Percentiles rank a stretch among this genome's conserved stretches.
Conservation (phyloP, 1,140 invertebrate species). For the Dendrolimus kikuchii region DNA sequence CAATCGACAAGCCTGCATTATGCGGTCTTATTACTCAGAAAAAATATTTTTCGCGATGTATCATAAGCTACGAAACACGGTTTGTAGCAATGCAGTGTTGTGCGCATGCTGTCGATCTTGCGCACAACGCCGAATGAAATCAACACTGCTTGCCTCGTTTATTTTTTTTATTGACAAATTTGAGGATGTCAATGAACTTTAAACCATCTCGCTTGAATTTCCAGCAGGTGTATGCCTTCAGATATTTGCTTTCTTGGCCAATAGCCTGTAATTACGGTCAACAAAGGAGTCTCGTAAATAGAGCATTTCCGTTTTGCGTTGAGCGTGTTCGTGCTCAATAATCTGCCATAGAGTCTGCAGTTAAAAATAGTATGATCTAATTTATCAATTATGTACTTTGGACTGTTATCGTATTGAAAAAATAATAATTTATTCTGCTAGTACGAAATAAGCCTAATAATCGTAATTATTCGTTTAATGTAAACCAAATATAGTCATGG, state of each 20-base stretch:
- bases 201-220: background rate
- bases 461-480: no score
- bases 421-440: no score
- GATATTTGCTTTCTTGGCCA: background rate
- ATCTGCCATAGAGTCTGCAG: no score
- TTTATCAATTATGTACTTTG: no score
- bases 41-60: conserved; percentile 36
- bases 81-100: conserved; percentile 67
- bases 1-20: conserved; percentile 29
- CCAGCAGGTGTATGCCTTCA: background rate
- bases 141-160: conserved; percentile 37
- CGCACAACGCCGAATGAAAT: conserved; percentile 41
- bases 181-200: conserved; percentile 49
- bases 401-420: no score
- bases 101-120: conserved; percentile 58
- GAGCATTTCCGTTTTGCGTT: no score
- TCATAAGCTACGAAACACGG: conserved; percentile 42
- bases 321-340: no score
- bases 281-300: background rate
- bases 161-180: conserved; percentile 59
- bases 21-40: conserved; percentile 26
- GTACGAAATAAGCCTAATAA: no score
- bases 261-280: conserved; percentile 6
- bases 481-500: no score
- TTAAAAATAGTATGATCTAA: no score